phyloP scores from a whole-genome alignment of 2,113 vertebrate genomes.

The Vidua chalybeata region DNA sequence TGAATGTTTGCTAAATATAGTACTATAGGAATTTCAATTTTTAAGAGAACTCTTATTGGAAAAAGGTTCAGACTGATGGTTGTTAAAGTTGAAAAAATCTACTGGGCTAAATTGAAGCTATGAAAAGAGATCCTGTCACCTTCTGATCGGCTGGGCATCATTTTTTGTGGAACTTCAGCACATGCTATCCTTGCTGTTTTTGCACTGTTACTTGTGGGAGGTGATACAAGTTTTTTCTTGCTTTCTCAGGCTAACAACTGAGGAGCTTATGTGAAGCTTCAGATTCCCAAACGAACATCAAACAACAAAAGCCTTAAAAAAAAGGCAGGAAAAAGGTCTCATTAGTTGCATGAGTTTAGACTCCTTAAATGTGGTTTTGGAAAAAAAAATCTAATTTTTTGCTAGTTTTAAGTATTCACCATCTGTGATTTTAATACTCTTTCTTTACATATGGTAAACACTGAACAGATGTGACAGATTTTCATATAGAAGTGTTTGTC shows the following conservation, averaged over 20 bases:
- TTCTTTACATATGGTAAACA: neutral
- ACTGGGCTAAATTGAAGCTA: neutral
- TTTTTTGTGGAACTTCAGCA: neutral
- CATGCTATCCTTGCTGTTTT: neutral
- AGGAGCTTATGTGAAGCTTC: neutral
- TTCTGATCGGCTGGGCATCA: neutral
- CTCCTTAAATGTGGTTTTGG: neutral
- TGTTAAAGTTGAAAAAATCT: neutral
- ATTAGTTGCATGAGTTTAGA: neutral
- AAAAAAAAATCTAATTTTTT: neutral
- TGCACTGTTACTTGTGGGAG: neutral
- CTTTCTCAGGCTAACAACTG: neutral
- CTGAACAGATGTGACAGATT: neutral
- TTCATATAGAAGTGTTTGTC: neutral
- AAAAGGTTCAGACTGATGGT: neutral
- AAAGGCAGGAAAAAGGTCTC: neutral
- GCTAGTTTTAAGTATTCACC: neutral
- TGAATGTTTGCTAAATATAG: neutral
- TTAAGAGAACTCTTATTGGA: neutral
- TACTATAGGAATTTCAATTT: neutral
- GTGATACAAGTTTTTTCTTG: neutral
- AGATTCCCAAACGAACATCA: neutral
- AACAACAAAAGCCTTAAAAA: neutral
- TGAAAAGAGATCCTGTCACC: neutral
- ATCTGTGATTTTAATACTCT: neutral